These are phyloP conservation scores for Loriculus beryllinus DNA, from an alignment of 2,797 vertebrate species.

Conservation along the genomic window DNA sequence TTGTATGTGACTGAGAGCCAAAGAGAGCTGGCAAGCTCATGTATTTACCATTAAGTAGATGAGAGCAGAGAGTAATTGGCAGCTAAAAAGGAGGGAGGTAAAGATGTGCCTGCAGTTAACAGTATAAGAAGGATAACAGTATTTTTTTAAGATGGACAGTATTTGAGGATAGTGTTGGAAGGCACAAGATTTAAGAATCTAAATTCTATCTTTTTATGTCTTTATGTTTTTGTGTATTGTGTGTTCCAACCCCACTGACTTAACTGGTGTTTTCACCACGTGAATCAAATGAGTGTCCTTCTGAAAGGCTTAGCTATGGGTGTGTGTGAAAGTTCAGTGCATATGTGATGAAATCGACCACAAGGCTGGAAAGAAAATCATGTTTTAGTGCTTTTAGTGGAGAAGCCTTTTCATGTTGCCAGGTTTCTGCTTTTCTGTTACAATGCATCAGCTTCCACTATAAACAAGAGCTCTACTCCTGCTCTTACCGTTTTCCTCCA, in stretches of 20 bases:
- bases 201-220: neutral
- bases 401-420: neutral
- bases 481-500: neutral
- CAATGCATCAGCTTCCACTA: neutral
- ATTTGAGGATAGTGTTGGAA: neutral
- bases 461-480: neutral
- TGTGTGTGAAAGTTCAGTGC: neutral
- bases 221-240: neutral
- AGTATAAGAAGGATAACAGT: neutral
- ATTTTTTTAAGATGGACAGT: neutral
- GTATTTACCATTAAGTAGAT: neutral
- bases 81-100: neutral
- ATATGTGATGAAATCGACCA: neutral
- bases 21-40: neutral
- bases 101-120: neutral
- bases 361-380: neutral
- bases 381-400: neutral
- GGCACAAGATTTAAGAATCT: neutral
- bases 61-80: neutral
- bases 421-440: neutral
- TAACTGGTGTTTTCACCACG: neutral
- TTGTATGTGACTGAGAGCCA: neutral
- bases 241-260: neutral
- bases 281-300: neutral
- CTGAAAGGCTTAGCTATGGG: neutral